Percentiles rank a stretch among this genome's conserved stretches.
Evolutionary conservation across 2,113 vertebrate species (phyloP).

Genomic region (Aspiorhynchus laticeps): DNA sequence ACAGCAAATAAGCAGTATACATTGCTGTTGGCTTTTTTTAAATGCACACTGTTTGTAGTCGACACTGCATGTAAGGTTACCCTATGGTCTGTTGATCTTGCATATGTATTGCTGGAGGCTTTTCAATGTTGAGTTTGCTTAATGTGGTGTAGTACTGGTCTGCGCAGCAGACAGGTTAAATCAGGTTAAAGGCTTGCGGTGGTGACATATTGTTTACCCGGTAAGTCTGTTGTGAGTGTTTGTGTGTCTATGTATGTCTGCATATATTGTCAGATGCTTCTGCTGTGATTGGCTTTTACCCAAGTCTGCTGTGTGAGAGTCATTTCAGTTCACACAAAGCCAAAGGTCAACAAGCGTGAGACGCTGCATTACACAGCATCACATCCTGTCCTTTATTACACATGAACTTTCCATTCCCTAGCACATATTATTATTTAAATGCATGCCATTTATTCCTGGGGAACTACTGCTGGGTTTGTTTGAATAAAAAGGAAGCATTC

Average conservation of each 20-base stretch:
- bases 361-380: conserved; percentile 53
- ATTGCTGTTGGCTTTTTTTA: neutral
- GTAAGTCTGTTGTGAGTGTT: neutral
- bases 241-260: conserved; percentile 8
- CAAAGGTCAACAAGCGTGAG: conserved; percentile 64
- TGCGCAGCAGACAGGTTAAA: conserved; percentile 32
- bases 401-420: conserved; percentile 58
- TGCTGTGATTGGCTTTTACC: neutral
- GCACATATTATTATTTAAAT: conserved; percentile 65
- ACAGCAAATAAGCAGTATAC: neutral
- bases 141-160: neutral
- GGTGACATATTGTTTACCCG: conserved; percentile 19
- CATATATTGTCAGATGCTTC: conserved; percentile 30
- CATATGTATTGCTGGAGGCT: conserved; percentile 7
- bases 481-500: neutral
- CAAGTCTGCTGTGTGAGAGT: conserved; percentile 26
- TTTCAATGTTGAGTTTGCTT: neutral
- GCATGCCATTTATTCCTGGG: conserved; percentile 53
- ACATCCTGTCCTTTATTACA: conserved; percentile 61
- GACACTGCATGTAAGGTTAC: neutral
- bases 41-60: neutral
- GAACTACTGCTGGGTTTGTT: conserved; percentile 16
- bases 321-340: conserved; percentile 57
- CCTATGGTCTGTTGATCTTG: neutral
- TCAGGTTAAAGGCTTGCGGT: conserved; percentile 22